Conservation (phyloP, 2,888 invertebrate genomes). For the Abrostola tripartita region DNA sequence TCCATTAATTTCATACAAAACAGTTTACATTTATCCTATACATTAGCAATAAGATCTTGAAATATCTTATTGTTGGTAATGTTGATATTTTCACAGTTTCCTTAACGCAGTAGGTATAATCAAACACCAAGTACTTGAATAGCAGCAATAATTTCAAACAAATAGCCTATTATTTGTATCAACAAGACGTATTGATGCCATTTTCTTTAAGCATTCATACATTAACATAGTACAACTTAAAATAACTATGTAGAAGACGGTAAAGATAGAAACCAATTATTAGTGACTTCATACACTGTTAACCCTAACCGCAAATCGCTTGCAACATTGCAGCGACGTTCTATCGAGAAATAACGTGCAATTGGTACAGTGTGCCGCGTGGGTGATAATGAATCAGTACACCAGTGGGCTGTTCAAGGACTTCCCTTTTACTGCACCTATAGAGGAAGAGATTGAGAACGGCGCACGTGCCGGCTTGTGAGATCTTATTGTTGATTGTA, state of each 20-base stretch:
- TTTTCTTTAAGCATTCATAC: neutral
- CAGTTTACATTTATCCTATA: too few relatives aligned
- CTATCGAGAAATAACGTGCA: constrained; percentile 66
- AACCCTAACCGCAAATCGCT: constrained; percentile 56
- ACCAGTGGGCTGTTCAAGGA: constrained; percentile 81
- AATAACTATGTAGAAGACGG: neutral
- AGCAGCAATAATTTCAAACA: too few relatives aligned
- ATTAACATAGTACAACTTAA: neutral
- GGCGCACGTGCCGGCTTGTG: constrained; percentile 52
- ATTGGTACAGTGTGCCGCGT: constrained; percentile 69
- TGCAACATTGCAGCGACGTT: constrained; percentile 49
- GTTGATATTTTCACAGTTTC: too few relatives aligned
- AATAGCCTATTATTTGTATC: neutral
- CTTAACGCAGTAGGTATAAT: too few relatives aligned
- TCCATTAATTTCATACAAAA: too few relatives aligned
- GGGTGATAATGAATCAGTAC: constrained; percentile 81
- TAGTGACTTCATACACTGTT: constrained; percentile 40
- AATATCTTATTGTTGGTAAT: too few relatives aligned
- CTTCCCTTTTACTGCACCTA: constrained; percentile 81
- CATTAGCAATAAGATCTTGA: too few relatives aligned
- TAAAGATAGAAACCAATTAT: constrained; percentile 21
- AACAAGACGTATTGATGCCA: neutral
- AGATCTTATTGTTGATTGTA: constrained; percentile 20
- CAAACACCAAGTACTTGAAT: too few relatives aligned
- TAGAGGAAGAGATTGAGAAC: constrained; percentile 66